Evolutionary conservation across 2,113 vertebrate species (phyloP), one percentile per base, ranked within the genome.

Genomic region (Oncorhynchus nerka): DNA sequence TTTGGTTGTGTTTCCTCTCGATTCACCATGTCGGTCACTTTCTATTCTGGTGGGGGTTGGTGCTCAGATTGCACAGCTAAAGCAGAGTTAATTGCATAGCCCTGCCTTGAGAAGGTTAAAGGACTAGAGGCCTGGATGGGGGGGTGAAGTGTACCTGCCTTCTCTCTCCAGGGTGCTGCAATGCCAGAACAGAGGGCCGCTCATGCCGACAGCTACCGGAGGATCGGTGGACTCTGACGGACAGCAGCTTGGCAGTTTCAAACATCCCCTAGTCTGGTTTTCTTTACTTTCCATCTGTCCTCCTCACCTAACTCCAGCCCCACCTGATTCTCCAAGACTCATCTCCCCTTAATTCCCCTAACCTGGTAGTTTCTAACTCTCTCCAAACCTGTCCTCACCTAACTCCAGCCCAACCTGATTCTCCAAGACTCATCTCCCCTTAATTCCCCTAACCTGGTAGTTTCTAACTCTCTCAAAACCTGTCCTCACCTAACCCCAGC

Each of bases 181-280:
- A 39, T 39, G 90, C 91, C 93, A 89, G 96, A 97, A 93, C 96
- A 95, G 92, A 92, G 95, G 90, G 92, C 94, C 57, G 91, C 95
- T 93, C 95, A 97, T 76, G 92, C 95, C 82, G 96, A 97, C 93
- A 95, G 94, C 93, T 96, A 89, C 96, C 91, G 95, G 91, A 95
- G 95, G 93, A 97, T 95, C 73, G 96, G 96, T 87, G 95, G 95
- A 94, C 90, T 96, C 86, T 98, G 95, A 96, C 86, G 45, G 19
- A 22, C 77, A 55, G 49, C 49, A 16, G 12, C 49, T 51, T 51
- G 39, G 39, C 39, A 9, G 39, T 39, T 39, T 39, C 15, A 12
- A 51, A 51, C 49, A 64, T 78, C 62, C 62, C 69, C 39, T 2
- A 39, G 8, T 39, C 6, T 7, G 7, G 34, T 2, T 34, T 34